Evolutionary conservation across 2,797 vertebrate genomes (phyloP).

Genomic region (Picus viridis): DNA sequence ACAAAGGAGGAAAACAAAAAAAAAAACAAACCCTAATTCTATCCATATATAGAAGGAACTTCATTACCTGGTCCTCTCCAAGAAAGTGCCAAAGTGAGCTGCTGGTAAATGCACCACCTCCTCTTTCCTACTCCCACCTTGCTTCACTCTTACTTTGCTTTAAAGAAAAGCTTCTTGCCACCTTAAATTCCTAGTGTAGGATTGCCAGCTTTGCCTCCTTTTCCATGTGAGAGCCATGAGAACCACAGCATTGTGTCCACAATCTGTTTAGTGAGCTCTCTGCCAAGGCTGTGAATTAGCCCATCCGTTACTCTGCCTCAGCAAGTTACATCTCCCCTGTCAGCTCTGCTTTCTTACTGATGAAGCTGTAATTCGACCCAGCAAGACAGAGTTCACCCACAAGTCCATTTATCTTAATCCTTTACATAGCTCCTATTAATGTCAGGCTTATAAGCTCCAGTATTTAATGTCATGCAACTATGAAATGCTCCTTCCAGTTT

Average conservation of each 20-base stretch:
- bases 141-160: not conserved
- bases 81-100: not conserved
- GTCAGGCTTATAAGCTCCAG: not conserved
- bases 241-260: not conserved
- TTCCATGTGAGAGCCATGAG: not conserved
- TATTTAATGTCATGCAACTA: not conserved
- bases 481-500: not conserved
- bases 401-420: not conserved
- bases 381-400: too few relatives aligned
- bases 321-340: not conserved
- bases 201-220: not conserved
- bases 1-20: not conserved
- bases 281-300: not conserved
- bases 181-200: not conserved
- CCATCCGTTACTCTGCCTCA: not conserved
- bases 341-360: not conserved
- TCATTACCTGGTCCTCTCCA: not conserved
- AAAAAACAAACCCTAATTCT: not conserved
- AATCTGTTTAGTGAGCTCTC: accelerated
- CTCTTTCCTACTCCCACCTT: not conserved
- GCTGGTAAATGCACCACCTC: not conserved
- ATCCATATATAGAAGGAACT: not conserved
- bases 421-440: not conserved
- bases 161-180: not conserved
- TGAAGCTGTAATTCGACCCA: not conserved